phyloP scores from a whole-genome alignment of 1,140 invertebrate species.

The Arctopsyche grandis region DNA sequence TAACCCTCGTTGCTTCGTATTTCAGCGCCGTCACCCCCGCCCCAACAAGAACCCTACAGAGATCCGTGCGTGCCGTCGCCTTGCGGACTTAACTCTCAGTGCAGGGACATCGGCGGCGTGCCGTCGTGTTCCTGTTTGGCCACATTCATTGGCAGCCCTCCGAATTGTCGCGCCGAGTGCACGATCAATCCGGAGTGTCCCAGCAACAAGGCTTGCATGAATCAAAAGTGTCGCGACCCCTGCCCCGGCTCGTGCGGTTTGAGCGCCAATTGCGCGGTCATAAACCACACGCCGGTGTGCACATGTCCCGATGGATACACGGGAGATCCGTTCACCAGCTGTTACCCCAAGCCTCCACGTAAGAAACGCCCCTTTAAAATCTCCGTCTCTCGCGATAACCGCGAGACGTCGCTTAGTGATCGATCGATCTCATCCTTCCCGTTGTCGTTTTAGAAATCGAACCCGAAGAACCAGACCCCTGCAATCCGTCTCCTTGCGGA shows the following conservation, averaged over 20 bases:
- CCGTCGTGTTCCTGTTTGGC: conserved; percentile 73
- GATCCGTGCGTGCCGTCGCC: conserved; percentile 74
- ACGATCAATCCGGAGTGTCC: conserved; percentile 72
- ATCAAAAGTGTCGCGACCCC: conserved; percentile 75
- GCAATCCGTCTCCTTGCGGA: conserved; percentile 74
- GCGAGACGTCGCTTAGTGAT: background rate
- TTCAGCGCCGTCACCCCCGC: conserved; percentile 51
- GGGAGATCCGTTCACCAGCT: conserved; percentile 77
- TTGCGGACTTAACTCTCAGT: conserved; percentile 76
- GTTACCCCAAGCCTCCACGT: conserved; percentile 66
- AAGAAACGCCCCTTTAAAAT: too few species aligned
- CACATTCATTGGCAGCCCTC: conserved; percentile 74
- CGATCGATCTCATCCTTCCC: background rate
- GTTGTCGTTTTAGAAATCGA: conserved; percentile 57
- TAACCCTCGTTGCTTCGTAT: background rate
- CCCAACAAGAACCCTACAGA: conserved; percentile 54
- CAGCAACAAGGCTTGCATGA: conserved; percentile 71
- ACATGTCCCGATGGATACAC: conserved; percentile 73
- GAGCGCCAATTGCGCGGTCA: conserved; percentile 70
- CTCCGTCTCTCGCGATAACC: background rate
- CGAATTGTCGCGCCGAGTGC: conserved; percentile 76
- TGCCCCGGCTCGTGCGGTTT: conserved; percentile 79
- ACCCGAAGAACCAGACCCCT: conserved; percentile 63
- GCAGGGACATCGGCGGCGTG: conserved; percentile 68
- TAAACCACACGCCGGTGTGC: conserved; percentile 73